Base-by-base conservation (phyloP, 2,113 vertebrate species). In the Mungos mungo region DNA sequence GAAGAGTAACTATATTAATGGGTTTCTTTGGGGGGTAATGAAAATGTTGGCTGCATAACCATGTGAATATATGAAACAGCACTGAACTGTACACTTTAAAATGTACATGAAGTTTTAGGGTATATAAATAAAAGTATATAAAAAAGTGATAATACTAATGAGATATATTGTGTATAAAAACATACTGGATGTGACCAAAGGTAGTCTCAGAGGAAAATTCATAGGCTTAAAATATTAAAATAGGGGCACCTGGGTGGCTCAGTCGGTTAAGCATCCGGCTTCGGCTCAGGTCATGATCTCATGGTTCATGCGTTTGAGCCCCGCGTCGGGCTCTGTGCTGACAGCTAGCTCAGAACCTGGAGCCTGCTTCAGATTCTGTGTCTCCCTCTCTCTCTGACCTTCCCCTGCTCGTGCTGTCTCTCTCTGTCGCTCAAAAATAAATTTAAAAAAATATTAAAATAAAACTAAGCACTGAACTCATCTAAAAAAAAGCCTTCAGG, bases 151-250 rank as follows among this genome's bases (percentile, higher is more conserved):
- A 52, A 45, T 65, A 81, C 13, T 41, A 74, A 87, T n/a, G 29
- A 31, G 11, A 45, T 33, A 57, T 81, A 60, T 88, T 21, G 4
- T 29, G 41, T 65, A 38, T 31, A 87, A 81, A 90, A 92, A 87
- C 3, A 35, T 14, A 54, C 45, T 45, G 23, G 66, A 88, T 74
- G 45, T 74, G 45, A 87, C 63, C 90, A 92, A 88, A 88, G n/a
- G 57, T 88, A 74, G 66, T 65, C n/a, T 92, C 54, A 45, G 82
- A 95, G 63, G 74, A 87, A 92, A 88, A 81, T 23, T 88, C 66
- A 54, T 85, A 69, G 71, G 18, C 41, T 90, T 74, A 66, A 74
- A 66, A 66, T 81, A 91, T 66, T 52, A 81, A 87, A 72, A 74
- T 16, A 72, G 41, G 41, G 41, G 41, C 41, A 5, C 41, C 41